These are phyloP conservation scores for Eupithecia dodoneata DNA, from an alignment of 2,888 invertebrate species.

Conservation along the genomic window DNA sequence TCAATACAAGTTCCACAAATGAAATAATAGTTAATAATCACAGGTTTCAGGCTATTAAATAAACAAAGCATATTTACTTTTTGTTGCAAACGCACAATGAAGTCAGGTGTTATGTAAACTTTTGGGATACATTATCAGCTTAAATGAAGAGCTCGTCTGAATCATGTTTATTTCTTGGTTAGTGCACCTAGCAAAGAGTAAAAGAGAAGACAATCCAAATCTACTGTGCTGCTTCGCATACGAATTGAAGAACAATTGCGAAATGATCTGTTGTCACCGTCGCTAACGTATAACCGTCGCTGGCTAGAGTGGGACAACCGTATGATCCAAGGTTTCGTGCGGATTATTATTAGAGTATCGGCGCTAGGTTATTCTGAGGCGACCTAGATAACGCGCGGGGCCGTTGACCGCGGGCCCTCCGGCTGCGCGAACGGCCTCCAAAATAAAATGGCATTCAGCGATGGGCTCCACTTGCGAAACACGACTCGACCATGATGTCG, in stretches of 20 bases:
- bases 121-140: conserved; percentile 46
- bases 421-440: conserved; percentile 80
- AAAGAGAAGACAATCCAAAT: conserved; percentile 68
- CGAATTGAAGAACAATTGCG: conserved; percentile 64
- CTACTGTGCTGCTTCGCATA: conserved; percentile 62
- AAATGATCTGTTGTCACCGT: conserved; percentile 69
- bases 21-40: background rate
- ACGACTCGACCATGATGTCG: conserved; percentile 74
- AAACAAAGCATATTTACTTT: background rate
- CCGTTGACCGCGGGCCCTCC: conserved; percentile 83
- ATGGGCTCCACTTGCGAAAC: conserved; percentile 83
- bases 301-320: conserved; percentile 74
- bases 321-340: conserved; percentile 72
- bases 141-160: conserved; percentile 48
- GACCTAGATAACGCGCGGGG: conserved; percentile 82
- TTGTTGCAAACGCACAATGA: conserved; percentile 22
- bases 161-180: conserved; percentile 59
- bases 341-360: conserved; percentile 83
- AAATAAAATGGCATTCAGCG: conserved; percentile 83
- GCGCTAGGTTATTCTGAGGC: conserved; percentile 84
- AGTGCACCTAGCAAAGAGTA: conserved; percentile 57
- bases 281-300: conserved; percentile 59
- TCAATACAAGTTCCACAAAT: background rate
- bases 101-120: conserved; percentile 56
- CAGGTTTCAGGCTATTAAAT: background rate